Evolutionary conservation across 2,888 invertebrate genomes (phyloP).

Genomic region (Clitarchus hookeri): DNA sequence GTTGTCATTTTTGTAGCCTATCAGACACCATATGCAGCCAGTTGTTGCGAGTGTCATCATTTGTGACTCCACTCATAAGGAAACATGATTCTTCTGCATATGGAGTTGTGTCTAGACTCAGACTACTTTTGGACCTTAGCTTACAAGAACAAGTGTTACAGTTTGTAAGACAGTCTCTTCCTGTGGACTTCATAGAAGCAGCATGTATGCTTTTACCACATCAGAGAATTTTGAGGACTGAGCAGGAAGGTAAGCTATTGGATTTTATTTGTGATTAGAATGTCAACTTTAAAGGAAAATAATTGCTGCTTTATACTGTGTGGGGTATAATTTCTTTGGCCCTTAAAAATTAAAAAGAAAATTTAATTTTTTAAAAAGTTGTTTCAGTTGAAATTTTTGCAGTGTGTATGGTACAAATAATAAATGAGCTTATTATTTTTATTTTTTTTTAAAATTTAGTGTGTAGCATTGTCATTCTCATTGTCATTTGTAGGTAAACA

Average conservation of each 20-base stretch:
- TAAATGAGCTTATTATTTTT: too few relatives aligned
- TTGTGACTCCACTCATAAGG: not conserved
- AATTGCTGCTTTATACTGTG: too few relatives aligned
- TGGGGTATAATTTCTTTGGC: too few relatives aligned
- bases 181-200: not conserved
- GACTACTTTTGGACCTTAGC: not conserved
- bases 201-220: not conserved
- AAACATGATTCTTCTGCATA: not conserved
- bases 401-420: too few relatives aligned
- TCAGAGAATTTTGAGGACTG: not conserved
- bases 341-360: too few relatives aligned
- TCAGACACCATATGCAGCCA: slow-evolving; percentile 5
- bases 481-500: too few relatives aligned
- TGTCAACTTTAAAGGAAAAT: too few relatives aligned
- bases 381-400: too few relatives aligned
- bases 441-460: too few relatives aligned
- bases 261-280: too few relatives aligned
- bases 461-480: too few relatives aligned
- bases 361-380: too few relatives aligned
- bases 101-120: not conserved
- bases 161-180: not conserved
- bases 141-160: not conserved
- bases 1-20: not conserved
- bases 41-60: not conserved
- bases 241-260: not conserved